Percentiles rank a stretch among this genome's conserved stretches.
Evolutionary conservation across 2,113 vertebrate genomes (phyloP).

Genomic region (Ctenodactylus gundi): DNA sequence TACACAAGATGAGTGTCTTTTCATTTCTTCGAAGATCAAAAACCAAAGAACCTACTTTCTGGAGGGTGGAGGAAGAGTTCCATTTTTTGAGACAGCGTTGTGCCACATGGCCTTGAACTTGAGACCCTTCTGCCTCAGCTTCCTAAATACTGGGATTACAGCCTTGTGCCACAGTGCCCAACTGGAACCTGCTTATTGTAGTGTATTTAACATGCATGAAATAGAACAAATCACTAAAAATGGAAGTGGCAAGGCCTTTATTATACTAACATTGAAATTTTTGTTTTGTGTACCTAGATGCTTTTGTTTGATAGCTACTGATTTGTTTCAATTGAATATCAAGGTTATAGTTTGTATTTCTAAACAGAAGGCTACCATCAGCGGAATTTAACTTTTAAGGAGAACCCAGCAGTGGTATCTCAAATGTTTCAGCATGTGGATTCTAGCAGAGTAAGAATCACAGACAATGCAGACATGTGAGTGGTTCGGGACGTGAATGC

Average conservation of each 20-base stretch:
- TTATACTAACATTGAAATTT: not conserved
- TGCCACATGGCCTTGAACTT: not conserved
- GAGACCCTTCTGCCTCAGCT: not conserved
- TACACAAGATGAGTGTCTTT: not conserved
- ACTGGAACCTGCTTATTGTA: not conserved
- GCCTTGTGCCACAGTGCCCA: too few relatives aligned
- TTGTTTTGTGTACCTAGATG: too few relatives aligned
- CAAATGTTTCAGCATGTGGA: not conserved
- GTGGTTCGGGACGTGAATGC: not conserved
- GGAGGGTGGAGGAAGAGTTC: not conserved
- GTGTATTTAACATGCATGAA: not conserved
- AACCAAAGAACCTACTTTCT: not conserved
- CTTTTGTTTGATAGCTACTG: not conserved
- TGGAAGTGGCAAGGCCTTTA: not conserved
- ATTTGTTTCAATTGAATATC: slow-evolving; percentile 4
- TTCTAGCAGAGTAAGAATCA: not conserved
- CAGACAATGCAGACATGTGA: rapidly evolving
- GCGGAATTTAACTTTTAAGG: not conserved
- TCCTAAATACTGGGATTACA: not conserved
- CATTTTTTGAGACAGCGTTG: not conserved
- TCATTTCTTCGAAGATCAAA: slow-evolving; percentile 38
- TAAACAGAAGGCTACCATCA: not conserved
- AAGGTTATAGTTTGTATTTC: not conserved
- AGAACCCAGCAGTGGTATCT: not conserved
- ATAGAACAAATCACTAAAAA: not conserved